Percentiles rank a stretch among this genome's conserved stretches.
Evolutionary conservation across 1,140 invertebrate species (phyloP).

Genomic region (Sitophilus oryzae): DNA sequence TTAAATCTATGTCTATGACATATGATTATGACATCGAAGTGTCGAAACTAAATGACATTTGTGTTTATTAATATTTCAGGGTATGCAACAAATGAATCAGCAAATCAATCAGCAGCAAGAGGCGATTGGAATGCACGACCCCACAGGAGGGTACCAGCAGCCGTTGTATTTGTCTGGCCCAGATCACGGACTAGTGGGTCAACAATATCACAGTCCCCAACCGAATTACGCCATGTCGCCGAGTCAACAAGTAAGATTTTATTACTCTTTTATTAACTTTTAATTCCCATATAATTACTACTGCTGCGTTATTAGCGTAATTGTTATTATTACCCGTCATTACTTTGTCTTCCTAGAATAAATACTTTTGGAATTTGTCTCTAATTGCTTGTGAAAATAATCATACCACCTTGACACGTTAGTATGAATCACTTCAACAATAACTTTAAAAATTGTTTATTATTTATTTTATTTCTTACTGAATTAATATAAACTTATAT

Average conservation of each 20-base stretch:
- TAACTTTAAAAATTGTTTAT: too few species aligned
- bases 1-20: too few species aligned
- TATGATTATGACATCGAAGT: too few species aligned
- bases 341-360: background rate
- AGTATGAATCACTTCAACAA: too few species aligned
- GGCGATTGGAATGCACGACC: constrained; percentile 56
- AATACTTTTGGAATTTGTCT: background rate
- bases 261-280: background rate
- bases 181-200: constrained; percentile 49
- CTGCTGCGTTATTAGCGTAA: too few species aligned
- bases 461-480: background rate
- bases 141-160: constrained; percentile 60
- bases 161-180: constrained; percentile 59
- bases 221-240: constrained; percentile 39
- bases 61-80: constrained; percentile 17
- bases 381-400: background rate
- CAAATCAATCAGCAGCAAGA: constrained; percentile 62
- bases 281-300: background rate
- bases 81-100: constrained; percentile 40
- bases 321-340: background rate
- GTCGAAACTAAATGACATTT: too few species aligned
- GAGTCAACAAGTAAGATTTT: constrained; percentile 26
- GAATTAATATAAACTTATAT: too few species aligned
- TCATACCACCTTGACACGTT: background rate
- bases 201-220: constrained; percentile 42